phyloP scores from a whole-genome alignment of 1,140 invertebrate species.

The Drosophila lacteicornis region DNA sequence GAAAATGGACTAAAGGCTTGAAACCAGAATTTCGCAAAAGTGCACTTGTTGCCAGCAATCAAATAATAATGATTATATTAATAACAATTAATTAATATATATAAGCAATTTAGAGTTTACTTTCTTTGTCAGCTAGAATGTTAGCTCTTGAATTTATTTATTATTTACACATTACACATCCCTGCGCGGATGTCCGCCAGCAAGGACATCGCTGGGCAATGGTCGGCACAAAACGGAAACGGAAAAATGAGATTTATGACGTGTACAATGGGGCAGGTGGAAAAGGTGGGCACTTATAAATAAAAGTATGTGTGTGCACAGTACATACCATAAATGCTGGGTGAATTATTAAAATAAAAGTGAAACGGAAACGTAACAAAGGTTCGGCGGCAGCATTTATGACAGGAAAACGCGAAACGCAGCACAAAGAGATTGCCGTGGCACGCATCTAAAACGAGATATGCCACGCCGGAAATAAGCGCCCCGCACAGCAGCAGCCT shows the following conservation, averaged over 20 bases:
- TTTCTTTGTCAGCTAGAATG: too few relatives aligned
- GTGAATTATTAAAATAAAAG: slow-evolving; percentile 84
- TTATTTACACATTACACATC: slow-evolving; percentile 17
- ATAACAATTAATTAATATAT: background rate
- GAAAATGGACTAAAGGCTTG: slow-evolving; percentile 44
- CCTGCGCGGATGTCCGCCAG: background rate
- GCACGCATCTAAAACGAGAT: slow-evolving; percentile 82
- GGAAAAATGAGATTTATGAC: slow-evolving; percentile 83
- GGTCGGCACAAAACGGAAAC: slow-evolving; percentile 64
- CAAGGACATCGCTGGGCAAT: slow-evolving; percentile 44
- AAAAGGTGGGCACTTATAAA: slow-evolving; percentile 39
- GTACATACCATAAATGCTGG: slow-evolving; percentile 76
- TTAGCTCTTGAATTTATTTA: slow-evolving; percentile 36
- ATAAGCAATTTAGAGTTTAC: background rate
- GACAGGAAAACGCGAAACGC: slow-evolving; percentile 82
- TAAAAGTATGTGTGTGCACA: slow-evolving; percentile 53
- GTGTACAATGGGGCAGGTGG: slow-evolving; percentile 61
- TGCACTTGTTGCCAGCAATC: slow-evolving; percentile 59
- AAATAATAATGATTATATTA: background rate
- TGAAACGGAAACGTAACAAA: slow-evolving; percentile 83
- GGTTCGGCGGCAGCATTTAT: slow-evolving; percentile 79
- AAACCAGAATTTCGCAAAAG: slow-evolving; percentile 17
- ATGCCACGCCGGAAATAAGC: slow-evolving; percentile 80
- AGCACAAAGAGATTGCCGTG: slow-evolving; percentile 78
- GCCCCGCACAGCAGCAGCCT: slow-evolving; percentile 53